A percentile compares a stretch with the other conserved stretches of the same genome.
phyloP scores from a whole-genome alignment of 2,113 vertebrate genomes.

The Amazona guildingii region DNA sequence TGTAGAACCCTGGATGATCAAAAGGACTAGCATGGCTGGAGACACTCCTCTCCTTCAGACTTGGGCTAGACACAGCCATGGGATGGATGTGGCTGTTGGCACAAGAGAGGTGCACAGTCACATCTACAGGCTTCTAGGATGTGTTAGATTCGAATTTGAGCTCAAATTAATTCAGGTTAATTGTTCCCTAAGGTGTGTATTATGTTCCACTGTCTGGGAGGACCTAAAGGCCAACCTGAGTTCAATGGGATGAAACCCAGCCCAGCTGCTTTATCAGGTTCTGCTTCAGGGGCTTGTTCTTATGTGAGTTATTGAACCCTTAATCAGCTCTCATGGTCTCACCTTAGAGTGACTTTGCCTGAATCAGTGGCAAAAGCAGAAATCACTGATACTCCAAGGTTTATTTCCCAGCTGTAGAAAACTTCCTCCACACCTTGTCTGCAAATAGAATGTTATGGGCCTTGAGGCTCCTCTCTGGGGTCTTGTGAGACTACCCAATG shows the following conservation, averaged over 20 bases:
- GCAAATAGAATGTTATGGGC: rapidly evolving
- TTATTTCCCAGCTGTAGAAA: background rate
- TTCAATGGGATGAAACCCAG: background rate
- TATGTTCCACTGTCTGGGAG: background rate
- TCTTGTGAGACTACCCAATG: background rate
- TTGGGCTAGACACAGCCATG: background rate
- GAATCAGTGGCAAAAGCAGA: background rate
- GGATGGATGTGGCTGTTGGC: background rate
- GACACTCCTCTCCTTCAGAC: background rate
- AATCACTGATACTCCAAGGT: background rate
- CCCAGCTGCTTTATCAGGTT: background rate
- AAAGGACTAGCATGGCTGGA: background rate
- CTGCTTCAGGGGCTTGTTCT: background rate
- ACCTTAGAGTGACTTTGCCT: background rate
- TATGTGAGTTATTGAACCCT: background rate
- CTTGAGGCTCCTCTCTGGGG: background rate
- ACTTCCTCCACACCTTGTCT: background rate
- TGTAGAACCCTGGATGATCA: background rate
- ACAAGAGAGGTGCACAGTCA: background rate
- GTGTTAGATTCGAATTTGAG: background rate
- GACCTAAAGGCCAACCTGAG: background rate
- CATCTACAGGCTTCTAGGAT: rapidly evolving
- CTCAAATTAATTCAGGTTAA: background rate
- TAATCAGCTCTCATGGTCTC: background rate
- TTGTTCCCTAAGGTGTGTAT: background rate